These are phyloP conservation scores for Clinocottus analis DNA, from an alignment of 2,113 vertebrate species.

Conservation along the genomic window DNA sequence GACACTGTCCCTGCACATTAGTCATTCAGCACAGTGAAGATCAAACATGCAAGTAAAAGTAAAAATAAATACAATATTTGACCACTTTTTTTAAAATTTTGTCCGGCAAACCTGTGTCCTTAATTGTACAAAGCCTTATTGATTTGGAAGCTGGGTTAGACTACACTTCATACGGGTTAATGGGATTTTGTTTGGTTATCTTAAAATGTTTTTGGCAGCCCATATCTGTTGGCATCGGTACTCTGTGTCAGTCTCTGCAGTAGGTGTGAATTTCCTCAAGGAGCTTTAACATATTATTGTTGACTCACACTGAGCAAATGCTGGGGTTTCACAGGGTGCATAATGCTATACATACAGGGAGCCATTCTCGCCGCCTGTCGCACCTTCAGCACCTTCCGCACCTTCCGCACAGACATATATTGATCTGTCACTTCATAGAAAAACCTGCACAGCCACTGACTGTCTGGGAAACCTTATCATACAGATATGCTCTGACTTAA, in stretches of 20 bases:
- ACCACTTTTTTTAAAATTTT: not conserved
- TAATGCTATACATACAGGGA: constrained; percentile 1
- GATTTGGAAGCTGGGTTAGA: too few species aligned
- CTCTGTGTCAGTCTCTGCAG: not conserved
- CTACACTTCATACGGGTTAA: not conserved
- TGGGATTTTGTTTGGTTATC: not conserved
- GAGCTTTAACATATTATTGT: constrained; percentile 31
- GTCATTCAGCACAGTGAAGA: not conserved
- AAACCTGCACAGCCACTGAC: constrained; percentile 4
- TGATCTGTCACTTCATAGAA: constrained; percentile 41
- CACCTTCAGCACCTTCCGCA: constrained; percentile 17
- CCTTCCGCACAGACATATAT: constrained; percentile 24
- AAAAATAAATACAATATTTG: not conserved
- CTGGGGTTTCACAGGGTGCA: constrained; percentile 6
- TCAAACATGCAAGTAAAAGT: not conserved
- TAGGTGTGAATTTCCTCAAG: constrained; percentile 18
- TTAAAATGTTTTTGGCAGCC: not conserved
- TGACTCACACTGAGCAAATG: constrained; percentile 34
- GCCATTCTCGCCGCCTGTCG: not conserved
- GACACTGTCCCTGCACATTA: not conserved
- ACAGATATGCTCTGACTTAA: constrained; percentile 26
- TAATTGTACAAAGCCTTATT: not conserved
- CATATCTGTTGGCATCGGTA: not conserved
- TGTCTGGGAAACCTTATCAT: constrained; percentile 22
- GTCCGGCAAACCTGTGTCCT: not conserved